These are phyloP conservation scores for Neotoxoptera formosana DNA, from an alignment of 1,140 invertebrate genomes.

Conservation along the genomic window DNA sequence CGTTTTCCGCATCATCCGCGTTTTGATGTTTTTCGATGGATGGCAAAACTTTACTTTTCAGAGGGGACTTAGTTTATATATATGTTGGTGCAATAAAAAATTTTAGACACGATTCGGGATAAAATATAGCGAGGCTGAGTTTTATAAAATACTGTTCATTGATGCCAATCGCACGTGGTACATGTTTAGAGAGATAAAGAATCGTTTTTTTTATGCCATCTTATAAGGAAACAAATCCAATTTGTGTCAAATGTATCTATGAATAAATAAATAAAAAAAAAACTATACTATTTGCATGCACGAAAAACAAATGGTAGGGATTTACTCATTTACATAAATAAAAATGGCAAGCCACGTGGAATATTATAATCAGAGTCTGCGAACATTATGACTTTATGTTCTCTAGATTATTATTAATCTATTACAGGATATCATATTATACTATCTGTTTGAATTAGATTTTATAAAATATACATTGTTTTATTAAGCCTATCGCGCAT, in stretches of 20 bases:
- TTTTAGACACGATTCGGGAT: constrained; percentile 1
- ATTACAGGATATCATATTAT: neutral
- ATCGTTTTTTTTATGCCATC: neutral
- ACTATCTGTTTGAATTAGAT: neutral
- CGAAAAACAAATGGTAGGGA: neutral
- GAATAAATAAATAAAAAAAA: neutral
- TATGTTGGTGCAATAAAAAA: neutral
- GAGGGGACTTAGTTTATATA: neutral
- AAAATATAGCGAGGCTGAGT: neutral
- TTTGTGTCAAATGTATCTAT: constrained; percentile 13
- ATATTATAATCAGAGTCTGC: neutral
- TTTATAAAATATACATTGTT: neutral
- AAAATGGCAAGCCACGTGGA: neutral
- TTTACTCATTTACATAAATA: constrained; percentile 19
- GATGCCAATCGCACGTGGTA: constrained; percentile 28
- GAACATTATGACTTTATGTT: neutral
- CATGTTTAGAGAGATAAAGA: constrained; percentile 18
- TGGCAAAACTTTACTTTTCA: neutral
- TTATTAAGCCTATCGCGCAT: neutral
- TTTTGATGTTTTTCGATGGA: neutral
- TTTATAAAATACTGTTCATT: constrained; percentile 32
- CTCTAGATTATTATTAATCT: neutral
- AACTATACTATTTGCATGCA: neutral
- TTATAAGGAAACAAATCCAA: neutral
- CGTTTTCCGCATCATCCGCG: neutral